Base-by-base conservation (phyloP, 2,888 invertebrate genomes). In the Drosophila diplacantha region DNA sequence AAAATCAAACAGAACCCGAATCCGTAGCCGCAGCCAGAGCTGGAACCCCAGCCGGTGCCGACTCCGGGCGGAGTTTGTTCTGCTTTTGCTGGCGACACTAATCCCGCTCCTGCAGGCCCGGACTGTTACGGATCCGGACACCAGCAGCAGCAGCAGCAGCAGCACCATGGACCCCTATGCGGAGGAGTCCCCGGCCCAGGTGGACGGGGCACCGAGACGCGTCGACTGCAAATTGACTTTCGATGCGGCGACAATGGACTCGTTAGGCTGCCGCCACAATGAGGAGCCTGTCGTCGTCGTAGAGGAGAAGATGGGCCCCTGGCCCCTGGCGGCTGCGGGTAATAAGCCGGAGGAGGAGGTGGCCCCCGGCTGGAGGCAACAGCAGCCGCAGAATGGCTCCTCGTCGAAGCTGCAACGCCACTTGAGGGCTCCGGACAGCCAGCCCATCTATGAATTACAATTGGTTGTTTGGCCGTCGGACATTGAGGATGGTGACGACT, bases 361-460 rank as follows among this genome's bases (percentile, higher is more conserved):
- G n/a, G n/a, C n/a, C n/a, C n/a, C n/a, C n/a, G n/a, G n/a, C n/a
- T n/a, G n/a, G n/a, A n/a, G n/a, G n/a, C n/a, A n/a, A n/a, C 39
- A 24, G 20, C 1, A 38, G 41, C 22, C n/a, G 24, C 41, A 5
- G 41, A 8, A 29, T 14, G 26, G 26, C n/a, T 52, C n/a, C n/a
- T n/a, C n/a, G n/a, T n/a, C 26, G 57, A 34, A 44, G 44, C 60
- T 53, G 61, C 47, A 51, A 39, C 60, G 66, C 20, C 55, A 54
- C 59, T 51, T 57, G 38, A 60, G 51, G 61, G 35, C 60, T 11
- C 35, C 39, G 53, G 34, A 63, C 43, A 72, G 71, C 46, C 75
- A 77, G 71, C 85, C 85, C 41, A 44, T 83, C 64, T 85, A 85
- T 73, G 86, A 86, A 74, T 74, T 73, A 61, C 86, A 85, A 78